Evolutionary conservation across 1,140 invertebrate genomes (phyloP), one percentile per base, ranked within the genome.

Genomic region (Sycophila sp.): DNA sequence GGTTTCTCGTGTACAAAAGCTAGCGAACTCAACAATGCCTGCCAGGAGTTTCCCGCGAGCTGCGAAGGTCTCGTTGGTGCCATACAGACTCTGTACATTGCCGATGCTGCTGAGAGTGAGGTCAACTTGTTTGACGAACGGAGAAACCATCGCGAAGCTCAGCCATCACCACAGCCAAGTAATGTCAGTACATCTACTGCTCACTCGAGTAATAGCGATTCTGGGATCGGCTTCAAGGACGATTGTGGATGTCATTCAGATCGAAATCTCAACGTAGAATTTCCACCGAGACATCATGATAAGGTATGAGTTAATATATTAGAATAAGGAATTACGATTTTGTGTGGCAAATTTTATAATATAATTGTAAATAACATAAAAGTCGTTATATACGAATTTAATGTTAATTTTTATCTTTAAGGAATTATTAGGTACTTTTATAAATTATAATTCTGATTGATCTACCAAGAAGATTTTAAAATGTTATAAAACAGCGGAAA

Each of bases 191-290:
- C 91, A 72, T 91, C 94, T 15, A 95, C 92, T 1, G 94, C 93
- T 17, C 94, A 94, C 53, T 96, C 94, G 1, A 96, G 94, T 73
- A 98, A 98, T 80, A 96, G 94, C 75, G 96, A 98, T 84, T 98
- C 96, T 17, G 96, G 96, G 0, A 96, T 98, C 64, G 96, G 96
- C 0, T 96, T 96, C 78, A 91, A 94, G 72, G 95, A 96, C 78
- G 94, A 98, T 72, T 92, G 91, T 78, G 89, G 91, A 40, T 92
- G 93, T 78, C 90, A 94, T 66, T 92, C 92, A 1, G 94, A 96
- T 84, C 87, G 92, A 56, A 95, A 96, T 73, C 87, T 93, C 49
- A 89, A 95, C 0, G 92, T 94, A 0, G 94, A 96, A 79, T 93
- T 94, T 78, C 90, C 92, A 5, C 76, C 80, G 15, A 49, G 63